phyloP scores from a whole-genome alignment of 2,797 vertebrate genomes.

The Hippocampus kuda region DNA sequence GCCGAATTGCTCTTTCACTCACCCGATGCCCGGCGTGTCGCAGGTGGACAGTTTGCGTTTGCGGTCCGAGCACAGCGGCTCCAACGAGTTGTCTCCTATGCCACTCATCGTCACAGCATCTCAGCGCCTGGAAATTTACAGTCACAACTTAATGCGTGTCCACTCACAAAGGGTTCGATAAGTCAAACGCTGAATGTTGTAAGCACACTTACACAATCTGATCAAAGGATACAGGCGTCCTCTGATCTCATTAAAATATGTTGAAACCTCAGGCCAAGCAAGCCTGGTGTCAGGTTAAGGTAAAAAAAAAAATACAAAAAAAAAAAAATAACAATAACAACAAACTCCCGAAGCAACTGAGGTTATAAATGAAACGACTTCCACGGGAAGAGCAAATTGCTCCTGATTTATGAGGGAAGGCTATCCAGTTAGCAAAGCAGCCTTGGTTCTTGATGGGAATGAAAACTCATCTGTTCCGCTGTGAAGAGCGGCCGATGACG shows the following conservation, averaged over 20 bases:
- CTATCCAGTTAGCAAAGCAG: constrained; percentile 45
- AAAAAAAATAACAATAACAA: no score
- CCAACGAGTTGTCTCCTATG: constrained; percentile 85
- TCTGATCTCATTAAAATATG: constrained; percentile 13
- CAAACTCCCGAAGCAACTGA: constrained; percentile 8
- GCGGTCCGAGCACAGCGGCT: constrained; percentile 81
- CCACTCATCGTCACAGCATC: constrained; percentile 88
- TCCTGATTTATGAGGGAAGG: constrained; percentile 38
- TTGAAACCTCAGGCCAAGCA: constrained; percentile 13
- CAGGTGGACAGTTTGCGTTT: constrained; percentile 91
- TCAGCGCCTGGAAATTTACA: constrained; percentile 75
- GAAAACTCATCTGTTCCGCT: constrained; percentile 65
- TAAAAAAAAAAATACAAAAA: no score
- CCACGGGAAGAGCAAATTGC: constrained; percentile 27
- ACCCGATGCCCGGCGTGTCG: constrained; percentile 84
- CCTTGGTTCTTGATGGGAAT: constrained; percentile 50
- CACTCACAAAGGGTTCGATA: background rate
- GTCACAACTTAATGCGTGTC: background rate
- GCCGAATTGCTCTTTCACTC: constrained; percentile 25
- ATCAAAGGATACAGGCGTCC: constrained; percentile 12
- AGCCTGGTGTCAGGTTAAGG: constrained; percentile 16
- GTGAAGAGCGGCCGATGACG: constrained; percentile 64
- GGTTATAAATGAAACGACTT: constrained; percentile 30
- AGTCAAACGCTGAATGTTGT: constrained; percentile 10
- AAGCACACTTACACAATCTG: constrained; percentile 8